phyloP scores from a whole-genome alignment of 2,113 vertebrate genomes.

The Neoarius graeffei region DNA sequence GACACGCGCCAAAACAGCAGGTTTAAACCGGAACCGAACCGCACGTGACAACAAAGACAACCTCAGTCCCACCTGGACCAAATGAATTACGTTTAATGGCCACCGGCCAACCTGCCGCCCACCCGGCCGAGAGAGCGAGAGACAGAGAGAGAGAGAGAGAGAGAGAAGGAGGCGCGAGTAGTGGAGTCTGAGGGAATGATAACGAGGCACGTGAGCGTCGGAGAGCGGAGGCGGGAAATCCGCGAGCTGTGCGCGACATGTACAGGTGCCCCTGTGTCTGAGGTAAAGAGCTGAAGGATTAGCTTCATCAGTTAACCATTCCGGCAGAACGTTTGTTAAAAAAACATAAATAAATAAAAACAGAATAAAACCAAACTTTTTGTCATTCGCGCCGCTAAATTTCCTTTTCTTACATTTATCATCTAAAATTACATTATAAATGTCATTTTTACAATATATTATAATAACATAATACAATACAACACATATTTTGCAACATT shows the following conservation, averaged over 20 bases:
- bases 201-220: background rate
- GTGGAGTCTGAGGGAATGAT: background rate
- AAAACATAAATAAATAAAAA: background rate
- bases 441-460: too few relatives aligned
- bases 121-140: background rate
- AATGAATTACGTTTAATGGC: background rate
- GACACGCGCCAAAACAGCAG: constrained; percentile 4
- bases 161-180: background rate
- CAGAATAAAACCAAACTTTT: background rate
- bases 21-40: constrained; percentile 16
- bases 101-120: background rate
- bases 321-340: background rate
- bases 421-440: background rate
- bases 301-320: background rate
- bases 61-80: background rate
- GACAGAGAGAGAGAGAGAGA: background rate
- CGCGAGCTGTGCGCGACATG: background rate
- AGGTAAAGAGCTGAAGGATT: background rate
- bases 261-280: background rate
- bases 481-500: too few relatives aligned
- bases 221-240: background rate
- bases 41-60: constrained; percentile 1
- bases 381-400: background rate
- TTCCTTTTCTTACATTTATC: background rate
- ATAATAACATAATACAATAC: too few relatives aligned